These are phyloP conservation scores for Tychaedon coryphoeus DNA, from an alignment of 2,113 vertebrate species.

Conservation along the genomic window DNA sequence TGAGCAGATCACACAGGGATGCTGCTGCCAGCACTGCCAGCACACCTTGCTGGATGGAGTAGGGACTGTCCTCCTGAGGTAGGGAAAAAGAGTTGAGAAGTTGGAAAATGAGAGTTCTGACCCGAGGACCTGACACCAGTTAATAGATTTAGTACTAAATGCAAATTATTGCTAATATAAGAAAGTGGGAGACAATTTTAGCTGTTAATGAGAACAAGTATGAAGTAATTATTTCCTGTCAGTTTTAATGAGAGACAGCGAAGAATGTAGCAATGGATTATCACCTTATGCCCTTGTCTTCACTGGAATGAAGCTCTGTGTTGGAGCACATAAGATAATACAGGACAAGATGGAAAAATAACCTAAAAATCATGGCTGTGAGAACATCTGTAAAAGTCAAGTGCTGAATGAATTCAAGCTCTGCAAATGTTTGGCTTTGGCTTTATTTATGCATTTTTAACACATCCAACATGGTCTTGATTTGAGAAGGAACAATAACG, in stretches of 20 bases:
- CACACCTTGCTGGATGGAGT: background rate
- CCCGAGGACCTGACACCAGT: background rate
- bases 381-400: background rate
- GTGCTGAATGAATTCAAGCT: background rate
- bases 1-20: background rate
- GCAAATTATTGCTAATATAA: conserved; percentile 24
- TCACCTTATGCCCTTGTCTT: background rate
- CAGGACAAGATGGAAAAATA: background rate
- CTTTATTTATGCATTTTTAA: conserved; percentile 1
- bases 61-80: background rate
- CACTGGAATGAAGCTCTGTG: background rate
- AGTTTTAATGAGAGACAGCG: conserved; percentile 8
- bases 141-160: conserved; percentile 11
- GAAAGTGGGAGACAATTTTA: background rate
- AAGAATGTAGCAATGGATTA: background rate
- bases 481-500: conserved; percentile 45
- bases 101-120: conserved; percentile 1
- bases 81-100: background rate
- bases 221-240: conserved; percentile 44
- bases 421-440: background rate
- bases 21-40: background rate
- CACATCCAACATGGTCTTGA: background rate
- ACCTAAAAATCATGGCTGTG: background rate
- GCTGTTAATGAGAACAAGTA: conserved; percentile 30
- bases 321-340: background rate